Evolutionary conservation across 2,888 invertebrate genomes (phyloP).

Genomic region (Brachypalpus laphriformis): DNA sequence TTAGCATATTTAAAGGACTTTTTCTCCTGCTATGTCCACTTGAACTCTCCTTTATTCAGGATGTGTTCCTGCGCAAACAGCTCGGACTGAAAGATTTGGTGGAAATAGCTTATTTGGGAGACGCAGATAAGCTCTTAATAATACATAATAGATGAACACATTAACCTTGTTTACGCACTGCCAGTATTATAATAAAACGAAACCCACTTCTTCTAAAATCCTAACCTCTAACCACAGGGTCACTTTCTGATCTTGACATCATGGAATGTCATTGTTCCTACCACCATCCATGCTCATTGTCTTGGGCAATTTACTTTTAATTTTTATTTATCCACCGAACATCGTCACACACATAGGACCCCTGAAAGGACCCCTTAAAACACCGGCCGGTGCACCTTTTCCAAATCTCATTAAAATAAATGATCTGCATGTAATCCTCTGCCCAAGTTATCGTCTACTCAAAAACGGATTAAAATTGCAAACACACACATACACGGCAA

Average conservation of each 20-base stretch:
- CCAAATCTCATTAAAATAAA: slow-evolving; percentile 80
- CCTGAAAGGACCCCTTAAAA: slow-evolving; percentile 9
- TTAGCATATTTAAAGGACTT: too few relatives aligned
- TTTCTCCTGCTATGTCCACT: too few relatives aligned
- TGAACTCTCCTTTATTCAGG: too few relatives aligned
- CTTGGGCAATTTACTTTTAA: slow-evolving; percentile 32
- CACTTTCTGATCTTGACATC: slow-evolving; percentile 38
- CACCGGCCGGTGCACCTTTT: slow-evolving; percentile 71
- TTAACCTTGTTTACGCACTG: too few relatives aligned
- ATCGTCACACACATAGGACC: not conserved
- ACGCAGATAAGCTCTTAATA: too few relatives aligned
- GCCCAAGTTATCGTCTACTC: slow-evolving; percentile 57
- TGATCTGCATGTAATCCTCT: slow-evolving; percentile 76
- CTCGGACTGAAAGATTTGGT: too few relatives aligned
- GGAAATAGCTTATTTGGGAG: too few relatives aligned
- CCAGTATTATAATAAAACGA: too few relatives aligned
- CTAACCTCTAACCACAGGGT: too few relatives aligned
- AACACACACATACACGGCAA: not conserved
- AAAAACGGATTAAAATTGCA: slow-evolving; percentile 60
- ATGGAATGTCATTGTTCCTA: not conserved
- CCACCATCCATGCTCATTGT: not conserved
- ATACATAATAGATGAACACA: too few relatives aligned
- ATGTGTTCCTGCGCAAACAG: too few relatives aligned
- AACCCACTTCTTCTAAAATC: not conserved
- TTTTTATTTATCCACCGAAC: slow-evolving; percentile 21